Evolutionary conservation across 2,113 vertebrate species (phyloP).

Genomic region (Dasyprocta punctata): DNA sequence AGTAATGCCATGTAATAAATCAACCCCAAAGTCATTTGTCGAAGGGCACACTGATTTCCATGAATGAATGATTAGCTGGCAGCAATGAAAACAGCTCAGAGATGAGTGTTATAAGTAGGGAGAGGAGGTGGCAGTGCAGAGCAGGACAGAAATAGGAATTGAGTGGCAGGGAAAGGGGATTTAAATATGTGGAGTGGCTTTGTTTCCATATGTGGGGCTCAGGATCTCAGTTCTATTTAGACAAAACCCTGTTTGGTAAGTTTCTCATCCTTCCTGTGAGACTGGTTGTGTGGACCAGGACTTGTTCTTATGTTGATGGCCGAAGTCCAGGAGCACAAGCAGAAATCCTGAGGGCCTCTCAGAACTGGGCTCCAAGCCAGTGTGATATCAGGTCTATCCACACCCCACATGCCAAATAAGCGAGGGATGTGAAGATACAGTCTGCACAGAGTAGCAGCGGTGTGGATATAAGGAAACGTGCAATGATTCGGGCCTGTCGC

Average conservation of each 20-base stretch:
- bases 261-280: background rate
- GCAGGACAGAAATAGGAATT: background rate
- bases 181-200: background rate
- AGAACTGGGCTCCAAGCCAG: background rate
- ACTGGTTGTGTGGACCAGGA: too few species aligned
- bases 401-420: background rate
- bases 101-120: background rate
- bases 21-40: background rate
- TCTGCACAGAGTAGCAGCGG: background rate
- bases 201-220: background rate
- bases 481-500: background rate
- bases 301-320: background rate
- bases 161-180: background rate
- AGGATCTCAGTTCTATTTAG: background rate
- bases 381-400: background rate
- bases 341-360: background rate
- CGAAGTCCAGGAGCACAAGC: background rate
- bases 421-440: background rate
- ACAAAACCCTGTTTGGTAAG: background rate
- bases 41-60: background rate
- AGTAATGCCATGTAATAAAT: background rate
- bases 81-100: background rate
- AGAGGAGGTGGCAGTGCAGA: background rate
- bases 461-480: background rate
- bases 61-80: background rate